Base-by-base conservation (phyloP, 2,113 vertebrate genomes). In the Phylloscopus trochiloides region DNA sequence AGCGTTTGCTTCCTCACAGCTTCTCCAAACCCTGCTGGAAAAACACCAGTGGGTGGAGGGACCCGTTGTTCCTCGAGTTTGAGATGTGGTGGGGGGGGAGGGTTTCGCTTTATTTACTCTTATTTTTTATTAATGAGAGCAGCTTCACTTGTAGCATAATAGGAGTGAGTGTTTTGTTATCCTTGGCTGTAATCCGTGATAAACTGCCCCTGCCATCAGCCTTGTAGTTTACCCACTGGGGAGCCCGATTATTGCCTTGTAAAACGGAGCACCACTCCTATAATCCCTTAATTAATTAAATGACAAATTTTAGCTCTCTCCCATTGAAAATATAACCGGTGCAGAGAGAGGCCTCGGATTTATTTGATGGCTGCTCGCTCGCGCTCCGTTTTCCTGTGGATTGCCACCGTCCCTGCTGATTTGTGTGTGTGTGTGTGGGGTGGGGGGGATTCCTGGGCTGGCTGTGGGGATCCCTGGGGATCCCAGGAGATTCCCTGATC, bases 221-320 rank as follows among this genome's bases (percentile, higher is more conserved):
- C 95, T 97, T 70, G 32, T 96, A 97, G 97, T 98, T 98, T 98
- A 97, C 98, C 97, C 97, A 96, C 98, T 85, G 91, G 98, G 98
- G 98, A 98, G 97, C 96, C 96, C 80, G 95, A 97, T 98, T 98
- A 98, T 98, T 96, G 98, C 97, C 98, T 97, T 98, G 98, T 98
- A 98, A 98, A 98, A 97, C 96, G 88, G 97, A 98, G 97, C 97
- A 97, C 97, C 97, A 97, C 97, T 98, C 97, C 97, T 98, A 97
- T 98, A 98, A 98, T 97, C 97, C 97, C 96, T 97, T 98, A 98
- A 98, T 98, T 98, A 98, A 98, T 98, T 98, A 98, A 98, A 98
- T 98, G 98, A 98, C 98, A 97, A 97, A 98, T 98, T 97, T 97
- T 91, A 97, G 96, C 86, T 97, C 97, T 97, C 97, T 97, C 96